phyloP scores from a whole-genome alignment of 2,888 invertebrate species.

The Leucophenga montana region DNA sequence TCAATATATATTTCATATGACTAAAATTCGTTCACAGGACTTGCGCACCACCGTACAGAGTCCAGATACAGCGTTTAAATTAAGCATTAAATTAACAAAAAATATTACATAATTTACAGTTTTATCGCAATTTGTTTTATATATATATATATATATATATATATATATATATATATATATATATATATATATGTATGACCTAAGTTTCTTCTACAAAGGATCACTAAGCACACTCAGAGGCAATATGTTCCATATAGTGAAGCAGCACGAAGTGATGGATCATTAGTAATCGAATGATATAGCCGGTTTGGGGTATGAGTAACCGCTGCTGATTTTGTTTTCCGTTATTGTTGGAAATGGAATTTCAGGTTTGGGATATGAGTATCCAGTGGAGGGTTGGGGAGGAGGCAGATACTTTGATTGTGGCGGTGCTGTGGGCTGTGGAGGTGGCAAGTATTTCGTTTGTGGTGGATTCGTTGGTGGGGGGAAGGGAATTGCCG shows the following conservation, averaged over 20 bases:
- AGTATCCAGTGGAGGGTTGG: constrained; percentile 52
- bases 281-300: constrained; percentile 56
- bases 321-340: constrained; percentile 48
- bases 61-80: constrained; percentile 56
- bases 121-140: constrained; percentile 3
- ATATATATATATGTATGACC: constrained; percentile 31
- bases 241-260: constrained; percentile 54
- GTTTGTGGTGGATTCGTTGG: constrained; percentile 51
- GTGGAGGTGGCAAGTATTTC: constrained; percentile 45
- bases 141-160: too few species aligned
- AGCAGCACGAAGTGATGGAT: constrained; percentile 24
- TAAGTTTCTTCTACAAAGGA: constrained; percentile 54
- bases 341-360: constrained; percentile 47
- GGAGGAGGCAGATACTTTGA: constrained; percentile 35
- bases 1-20: constrained; percentile 64
- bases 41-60: constrained; percentile 24
- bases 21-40: constrained; percentile 62
- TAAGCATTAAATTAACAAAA: constrained; percentile 63
- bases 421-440: constrained; percentile 28
- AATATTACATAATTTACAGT: constrained; percentile 60
- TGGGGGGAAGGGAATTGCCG: constrained; percentile 36
- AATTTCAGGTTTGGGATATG: constrained; percentile 49
- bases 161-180: too few species aligned
- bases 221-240: constrained; percentile 62
- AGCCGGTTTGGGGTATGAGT: constrained; percentile 62